A percentile compares a stretch with the other conserved stretches of the same genome.
These are phyloP conservation scores for Gallinago jamesoni DNA, from an alignment of 2,113 vertebrate species.

Conservation along the genomic window DNA sequence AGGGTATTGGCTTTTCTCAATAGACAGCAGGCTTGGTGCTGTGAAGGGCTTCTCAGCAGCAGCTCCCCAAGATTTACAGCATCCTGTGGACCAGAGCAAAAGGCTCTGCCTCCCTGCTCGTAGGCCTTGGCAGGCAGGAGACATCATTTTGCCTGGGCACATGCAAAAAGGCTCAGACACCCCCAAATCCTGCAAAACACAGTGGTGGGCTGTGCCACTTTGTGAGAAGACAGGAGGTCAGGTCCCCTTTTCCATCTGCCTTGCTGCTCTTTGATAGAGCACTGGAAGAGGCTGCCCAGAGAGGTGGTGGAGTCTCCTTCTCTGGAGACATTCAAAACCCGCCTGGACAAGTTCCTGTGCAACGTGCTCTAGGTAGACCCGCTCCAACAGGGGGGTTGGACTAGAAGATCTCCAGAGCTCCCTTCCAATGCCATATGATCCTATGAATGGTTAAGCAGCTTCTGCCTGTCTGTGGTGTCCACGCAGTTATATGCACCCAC, in stretches of 20 bases:
- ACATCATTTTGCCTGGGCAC: not conserved
- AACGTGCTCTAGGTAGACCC: no score
- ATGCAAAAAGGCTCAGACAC: not conserved
- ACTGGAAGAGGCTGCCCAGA: no score
- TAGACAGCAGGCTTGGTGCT: constrained; percentile 76
- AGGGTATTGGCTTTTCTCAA: constrained; percentile 89
- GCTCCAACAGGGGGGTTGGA: no score
- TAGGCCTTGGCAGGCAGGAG: not conserved
- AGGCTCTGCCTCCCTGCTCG: not conserved
- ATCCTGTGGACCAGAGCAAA: constrained; percentile 41
- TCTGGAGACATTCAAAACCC: no score
- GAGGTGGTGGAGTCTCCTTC: no score
- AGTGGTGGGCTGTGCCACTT: not conserved
- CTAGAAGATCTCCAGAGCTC: no score
- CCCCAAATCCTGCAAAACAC: not conserved
- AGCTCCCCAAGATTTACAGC: constrained; percentile 70
- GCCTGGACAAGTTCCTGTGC: no score
- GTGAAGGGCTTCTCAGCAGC: constrained; percentile 67
- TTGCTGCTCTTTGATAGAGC: not conserved
- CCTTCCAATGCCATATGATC: no score
- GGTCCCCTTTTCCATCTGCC: not conserved
- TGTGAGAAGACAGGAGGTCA: not conserved
- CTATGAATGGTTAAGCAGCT: not conserved
- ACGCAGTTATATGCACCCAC: accelerated
- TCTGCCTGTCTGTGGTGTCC: not conserved